Conservation (phyloP, 2,113 vertebrate genomes). For the Malurus alboscapulatus region DNA sequence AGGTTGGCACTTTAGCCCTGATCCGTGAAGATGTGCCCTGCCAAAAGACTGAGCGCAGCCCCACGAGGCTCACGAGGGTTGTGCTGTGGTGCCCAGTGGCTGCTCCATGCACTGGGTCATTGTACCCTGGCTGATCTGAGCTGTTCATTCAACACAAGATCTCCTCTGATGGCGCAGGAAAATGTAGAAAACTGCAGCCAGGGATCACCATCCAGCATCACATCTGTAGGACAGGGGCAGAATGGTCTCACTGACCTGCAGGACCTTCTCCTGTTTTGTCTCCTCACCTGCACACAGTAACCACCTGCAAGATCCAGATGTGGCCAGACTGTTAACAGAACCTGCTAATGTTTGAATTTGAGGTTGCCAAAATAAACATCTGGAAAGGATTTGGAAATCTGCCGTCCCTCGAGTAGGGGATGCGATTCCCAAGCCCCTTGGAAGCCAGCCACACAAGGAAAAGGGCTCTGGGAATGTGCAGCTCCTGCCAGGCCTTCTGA, state of each 20-base stretch:
- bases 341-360: background rate
- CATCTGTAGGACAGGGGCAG: background rate
- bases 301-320: background rate
- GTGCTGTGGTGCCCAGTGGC: fast-evolving
- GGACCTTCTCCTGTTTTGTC: background rate
- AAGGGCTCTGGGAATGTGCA: background rate
- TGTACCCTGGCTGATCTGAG: background rate
- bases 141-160: background rate
- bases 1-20: background rate
- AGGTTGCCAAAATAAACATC: constrained; percentile 21
- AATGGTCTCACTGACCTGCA: background rate
- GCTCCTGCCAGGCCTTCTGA: background rate
- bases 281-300: background rate
- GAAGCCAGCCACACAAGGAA: background rate
- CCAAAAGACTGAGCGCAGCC: background rate
- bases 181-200: background rate
- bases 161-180: background rate
- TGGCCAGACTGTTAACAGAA: background rate
- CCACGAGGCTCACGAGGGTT: fast-evolving
- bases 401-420: background rate
- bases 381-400: constrained; percentile 19
- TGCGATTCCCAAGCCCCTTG: background rate
- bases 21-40: background rate
- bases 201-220: background rate
- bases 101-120: background rate